phyloP scores from a whole-genome alignment of 2,113 vertebrate species.

The Carollia perspicillata region DNA sequence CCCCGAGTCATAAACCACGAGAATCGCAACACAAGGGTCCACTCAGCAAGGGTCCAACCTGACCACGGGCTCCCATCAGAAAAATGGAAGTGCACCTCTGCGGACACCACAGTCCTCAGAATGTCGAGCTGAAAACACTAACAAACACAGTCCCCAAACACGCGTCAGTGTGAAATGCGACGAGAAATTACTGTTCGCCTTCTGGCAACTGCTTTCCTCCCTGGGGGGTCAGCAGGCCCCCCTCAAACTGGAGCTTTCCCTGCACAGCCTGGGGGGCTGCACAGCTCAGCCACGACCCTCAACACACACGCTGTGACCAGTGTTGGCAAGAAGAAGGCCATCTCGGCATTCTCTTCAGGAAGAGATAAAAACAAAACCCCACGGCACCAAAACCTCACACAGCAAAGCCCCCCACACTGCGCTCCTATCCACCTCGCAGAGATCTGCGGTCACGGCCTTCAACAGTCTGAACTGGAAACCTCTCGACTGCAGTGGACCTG shows the following conservation, averaged over 20 bases:
- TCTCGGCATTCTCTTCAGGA: not conserved
- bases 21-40: not conserved
- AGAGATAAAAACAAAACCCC: not conserved
- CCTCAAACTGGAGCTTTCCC: not conserved
- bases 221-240: too few species aligned
- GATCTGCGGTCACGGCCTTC: not conserved
- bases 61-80: not conserved
- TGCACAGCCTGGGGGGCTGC: not conserved
- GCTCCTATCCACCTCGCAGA: not conserved
- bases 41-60: not conserved
- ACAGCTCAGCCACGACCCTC: not conserved
- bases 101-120: not conserved
- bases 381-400: not conserved
- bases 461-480: not conserved
- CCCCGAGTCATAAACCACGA: not conserved
- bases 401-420: not conserved
- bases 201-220: not conserved
- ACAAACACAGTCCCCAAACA: not conserved
- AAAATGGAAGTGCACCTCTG: not conserved
- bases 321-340: not conserved
- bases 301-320: not conserved
- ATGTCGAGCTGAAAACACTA: not conserved
- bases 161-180: not conserved
- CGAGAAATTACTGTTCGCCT: not conserved
- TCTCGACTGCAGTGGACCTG: not conserved